Percentiles rank a stretch among this genome's conserved stretches.
Conservation (phyloP, 2,888 invertebrate genomes). For the Drosophila bunnanda region DNA sequence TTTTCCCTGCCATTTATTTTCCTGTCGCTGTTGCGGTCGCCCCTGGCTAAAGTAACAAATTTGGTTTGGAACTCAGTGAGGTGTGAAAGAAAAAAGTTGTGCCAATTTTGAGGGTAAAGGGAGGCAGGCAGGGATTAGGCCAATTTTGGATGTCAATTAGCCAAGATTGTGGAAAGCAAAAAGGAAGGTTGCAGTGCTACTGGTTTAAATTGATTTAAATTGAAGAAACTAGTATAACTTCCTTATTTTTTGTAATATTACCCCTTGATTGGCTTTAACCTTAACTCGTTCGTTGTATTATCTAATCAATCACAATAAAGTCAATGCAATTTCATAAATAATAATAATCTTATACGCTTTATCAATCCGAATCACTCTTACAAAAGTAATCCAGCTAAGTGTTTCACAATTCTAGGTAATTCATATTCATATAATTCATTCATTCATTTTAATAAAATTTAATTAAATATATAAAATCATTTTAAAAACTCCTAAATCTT, state of each 20-base stretch:
- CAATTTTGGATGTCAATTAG: constrained; percentile 22
- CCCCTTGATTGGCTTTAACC: not conserved
- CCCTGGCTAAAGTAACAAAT: constrained; percentile 22
- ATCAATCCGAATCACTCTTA: not conserved
- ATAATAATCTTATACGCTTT: not conserved
- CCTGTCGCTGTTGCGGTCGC: constrained; percentile 14
- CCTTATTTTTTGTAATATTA: no score
- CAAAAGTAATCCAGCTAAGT: not conserved
- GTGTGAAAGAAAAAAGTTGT: constrained; percentile 27
- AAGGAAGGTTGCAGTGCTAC: no score
- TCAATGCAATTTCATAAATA: not conserved
- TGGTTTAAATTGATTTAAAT: no score
- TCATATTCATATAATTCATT: no score
- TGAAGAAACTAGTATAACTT: no score
- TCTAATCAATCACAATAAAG: constrained; percentile 4
- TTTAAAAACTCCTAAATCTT: no score
- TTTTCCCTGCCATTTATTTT: constrained; percentile 5
- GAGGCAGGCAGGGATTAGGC: constrained; percentile 4
- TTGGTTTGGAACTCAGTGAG: constrained; percentile 1
- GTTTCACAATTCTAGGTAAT: not conserved
- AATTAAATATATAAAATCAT: no score
- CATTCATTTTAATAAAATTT: not conserved
- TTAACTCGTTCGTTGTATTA: not conserved
- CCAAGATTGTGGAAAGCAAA: not conserved
- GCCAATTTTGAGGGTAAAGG: not conserved